Conservation (phyloP, 1,140 invertebrate genomes). For the Sycophila sp. region DNA sequence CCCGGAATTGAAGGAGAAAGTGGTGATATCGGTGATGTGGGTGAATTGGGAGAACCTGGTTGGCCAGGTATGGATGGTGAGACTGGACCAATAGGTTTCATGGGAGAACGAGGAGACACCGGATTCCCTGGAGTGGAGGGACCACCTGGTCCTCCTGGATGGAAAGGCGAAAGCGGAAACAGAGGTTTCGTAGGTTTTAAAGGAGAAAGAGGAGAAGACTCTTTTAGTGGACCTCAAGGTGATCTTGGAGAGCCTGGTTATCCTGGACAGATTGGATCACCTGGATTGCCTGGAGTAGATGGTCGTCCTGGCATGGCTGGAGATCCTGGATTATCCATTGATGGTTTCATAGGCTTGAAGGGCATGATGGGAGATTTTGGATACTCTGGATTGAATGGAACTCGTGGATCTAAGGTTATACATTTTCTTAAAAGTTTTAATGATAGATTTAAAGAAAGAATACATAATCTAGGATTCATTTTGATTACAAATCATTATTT, state of each 20-base stretch:
- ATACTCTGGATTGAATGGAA: constrained; percentile 60
- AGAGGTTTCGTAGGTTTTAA: constrained; percentile 57
- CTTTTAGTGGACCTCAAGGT: constrained; percentile 75
- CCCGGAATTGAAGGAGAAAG: constrained; percentile 69
- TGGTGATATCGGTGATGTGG: constrained; percentile 67
- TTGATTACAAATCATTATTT: neutral
- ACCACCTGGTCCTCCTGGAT: constrained; percentile 56
- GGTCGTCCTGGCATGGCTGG: constrained; percentile 69
- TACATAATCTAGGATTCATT: neutral
- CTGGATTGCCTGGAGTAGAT: constrained; percentile 64
- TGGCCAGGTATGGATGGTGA: constrained; percentile 63
- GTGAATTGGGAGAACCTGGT: constrained; percentile 66
- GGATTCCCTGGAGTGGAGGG: constrained; percentile 68
- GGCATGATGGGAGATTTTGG: constrained; percentile 65
- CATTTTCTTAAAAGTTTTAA: too few species aligned
- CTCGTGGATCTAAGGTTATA: constrained; percentile 62
- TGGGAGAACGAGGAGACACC: constrained; percentile 69
- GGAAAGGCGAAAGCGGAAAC: constrained; percentile 61
- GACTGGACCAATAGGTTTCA: constrained; percentile 67
- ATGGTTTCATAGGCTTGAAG: constrained; percentile 56
- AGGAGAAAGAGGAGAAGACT: constrained; percentile 64
- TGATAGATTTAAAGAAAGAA: neutral
- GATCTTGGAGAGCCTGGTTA: constrained; percentile 70
- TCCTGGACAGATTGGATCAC: constrained; percentile 60
- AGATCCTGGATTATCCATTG: constrained; percentile 57